phyloP scores from a whole-genome alignment of 2,888 invertebrate species.

The Galeruca laticollis region DNA sequence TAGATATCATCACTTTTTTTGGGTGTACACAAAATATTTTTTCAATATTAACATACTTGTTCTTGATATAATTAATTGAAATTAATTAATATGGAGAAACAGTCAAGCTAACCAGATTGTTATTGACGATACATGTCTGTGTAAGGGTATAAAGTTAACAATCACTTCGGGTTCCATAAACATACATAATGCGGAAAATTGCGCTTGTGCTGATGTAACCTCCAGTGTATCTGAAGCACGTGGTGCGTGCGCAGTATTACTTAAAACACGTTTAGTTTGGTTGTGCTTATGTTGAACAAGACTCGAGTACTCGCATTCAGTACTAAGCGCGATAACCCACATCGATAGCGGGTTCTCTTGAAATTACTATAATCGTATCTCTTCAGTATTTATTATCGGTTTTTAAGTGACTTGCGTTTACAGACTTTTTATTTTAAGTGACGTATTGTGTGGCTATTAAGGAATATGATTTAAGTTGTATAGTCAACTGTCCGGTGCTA shows the following conservation, averaged over 20 bases:
- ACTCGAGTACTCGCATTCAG: conserved; percentile 49
- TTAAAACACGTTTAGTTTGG: conserved; percentile 42
- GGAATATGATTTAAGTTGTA: conserved; percentile 36
- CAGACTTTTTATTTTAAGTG: conserved; percentile 28
- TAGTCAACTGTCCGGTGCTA: conserved; percentile 24
- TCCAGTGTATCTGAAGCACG: conserved; percentile 44
- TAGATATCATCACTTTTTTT: too few relatives aligned
- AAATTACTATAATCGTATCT: conserved; percentile 25
- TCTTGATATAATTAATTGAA: neutral
- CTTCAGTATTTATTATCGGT: conserved; percentile 26
- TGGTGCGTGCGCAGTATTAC: conserved; percentile 52
- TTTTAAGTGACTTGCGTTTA: conserved; percentile 21
- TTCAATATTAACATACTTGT: too few relatives aligned
- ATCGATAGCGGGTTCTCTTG: conserved; percentile 16
- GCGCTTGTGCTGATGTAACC: conserved; percentile 16
- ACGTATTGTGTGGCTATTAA: conserved; percentile 24
- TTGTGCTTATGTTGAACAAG: conserved; percentile 47
- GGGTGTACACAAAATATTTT: too few relatives aligned
- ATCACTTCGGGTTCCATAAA: neutral
- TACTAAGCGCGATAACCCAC: conserved; percentile 41
- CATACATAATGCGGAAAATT: conserved; percentile 1
- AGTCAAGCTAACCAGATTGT: neutral
- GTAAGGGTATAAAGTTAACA: conserved; percentile 4
- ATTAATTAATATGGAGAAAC: neutral
- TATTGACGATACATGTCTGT: neutral